These are phyloP conservation scores for Trematomus loennbergii DNA, from an alignment of 2,113 vertebrate species.

Conservation along the genomic window DNA sequence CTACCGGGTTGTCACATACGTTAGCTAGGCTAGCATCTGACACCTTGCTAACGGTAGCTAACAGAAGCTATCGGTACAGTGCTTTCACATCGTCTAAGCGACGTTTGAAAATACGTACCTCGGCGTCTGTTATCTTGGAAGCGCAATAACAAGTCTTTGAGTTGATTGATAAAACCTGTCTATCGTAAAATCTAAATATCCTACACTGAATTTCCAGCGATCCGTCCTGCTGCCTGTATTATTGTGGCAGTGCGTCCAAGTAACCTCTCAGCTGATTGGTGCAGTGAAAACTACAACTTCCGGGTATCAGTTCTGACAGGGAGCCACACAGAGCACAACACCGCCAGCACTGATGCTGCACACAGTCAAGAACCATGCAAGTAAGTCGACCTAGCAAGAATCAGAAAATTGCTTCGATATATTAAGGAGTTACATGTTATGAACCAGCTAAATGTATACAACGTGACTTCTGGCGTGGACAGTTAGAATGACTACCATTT, in stretches of 20 bases:
- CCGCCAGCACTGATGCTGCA: background rate
- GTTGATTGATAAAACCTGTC: background rate
- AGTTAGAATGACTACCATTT: background rate
- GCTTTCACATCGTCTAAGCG: slow-evolving; percentile 14
- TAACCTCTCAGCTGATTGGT: slow-evolving; percentile 70
- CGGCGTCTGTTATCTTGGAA: background rate
- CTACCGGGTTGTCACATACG: slow-evolving; percentile 28
- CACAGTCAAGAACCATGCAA: background rate
- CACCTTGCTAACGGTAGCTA: slow-evolving; percentile 57
- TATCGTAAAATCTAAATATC: background rate
- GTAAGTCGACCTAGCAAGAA: background rate
- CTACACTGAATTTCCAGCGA: background rate
- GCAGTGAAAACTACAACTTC: slow-evolving; percentile 39
- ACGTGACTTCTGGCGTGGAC: background rate
- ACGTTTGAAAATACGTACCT: background rate
- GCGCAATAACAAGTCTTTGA: background rate
- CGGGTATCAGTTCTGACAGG: slow-evolving; percentile 10
- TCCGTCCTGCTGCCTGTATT: slow-evolving; percentile 35
- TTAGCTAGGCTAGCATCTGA: slow-evolving; percentile 55
- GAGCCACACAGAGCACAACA: background rate
- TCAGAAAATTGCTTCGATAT: background rate
- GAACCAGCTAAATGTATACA: background rate
- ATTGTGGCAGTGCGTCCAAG: slow-evolving; percentile 50
- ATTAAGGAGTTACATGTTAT: background rate
- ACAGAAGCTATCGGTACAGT: background rate